Conservation (phyloP, 2,797 vertebrate species). For the Bradypus variegatus region DNA sequence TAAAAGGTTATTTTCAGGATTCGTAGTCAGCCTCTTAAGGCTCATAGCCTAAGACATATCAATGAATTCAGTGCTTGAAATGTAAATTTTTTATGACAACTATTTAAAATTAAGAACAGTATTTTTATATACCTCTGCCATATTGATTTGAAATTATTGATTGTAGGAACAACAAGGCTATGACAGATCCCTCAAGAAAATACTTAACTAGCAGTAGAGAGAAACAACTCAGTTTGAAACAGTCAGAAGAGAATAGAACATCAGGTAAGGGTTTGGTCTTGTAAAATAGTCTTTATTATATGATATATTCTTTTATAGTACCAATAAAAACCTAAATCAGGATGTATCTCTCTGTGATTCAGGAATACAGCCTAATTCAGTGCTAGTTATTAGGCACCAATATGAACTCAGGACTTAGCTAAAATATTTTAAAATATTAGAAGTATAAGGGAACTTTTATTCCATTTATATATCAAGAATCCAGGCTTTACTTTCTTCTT, state of each 20-base stretch:
- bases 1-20: constrained; percentile 37
- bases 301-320: neutral
- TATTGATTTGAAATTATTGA: constrained; percentile 51
- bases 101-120: constrained; percentile 25
- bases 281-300: neutral
- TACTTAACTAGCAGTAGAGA: constrained; percentile 91
- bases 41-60: neutral
- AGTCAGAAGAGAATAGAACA: constrained; percentile 86
- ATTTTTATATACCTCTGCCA: neutral
- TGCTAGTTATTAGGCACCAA: neutral
- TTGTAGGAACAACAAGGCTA: constrained; percentile 93
- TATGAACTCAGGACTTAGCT: neutral
- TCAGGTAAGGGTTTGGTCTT: constrained; percentile 76
- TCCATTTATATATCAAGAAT: neutral
- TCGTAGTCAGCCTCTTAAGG: neutral
- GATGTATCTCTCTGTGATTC: neutral
- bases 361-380: neutral
- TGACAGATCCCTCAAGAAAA: constrained; percentile 86
- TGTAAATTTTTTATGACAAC: constrained; percentile 5
- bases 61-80: neutral
- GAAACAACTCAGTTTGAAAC: constrained; percentile 86
- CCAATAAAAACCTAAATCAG: constrained; percentile 16
- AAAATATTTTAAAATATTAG: constrained; percentile 32
- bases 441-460: constrained; percentile 1
- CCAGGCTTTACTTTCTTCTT: neutral